Percentiles rank a stretch among this genome's conserved stretches.
These are phyloP conservation scores for Acyrthosiphon pisum DNA, from an alignment of 1,140 invertebrate species.

Conservation along the genomic window DNA sequence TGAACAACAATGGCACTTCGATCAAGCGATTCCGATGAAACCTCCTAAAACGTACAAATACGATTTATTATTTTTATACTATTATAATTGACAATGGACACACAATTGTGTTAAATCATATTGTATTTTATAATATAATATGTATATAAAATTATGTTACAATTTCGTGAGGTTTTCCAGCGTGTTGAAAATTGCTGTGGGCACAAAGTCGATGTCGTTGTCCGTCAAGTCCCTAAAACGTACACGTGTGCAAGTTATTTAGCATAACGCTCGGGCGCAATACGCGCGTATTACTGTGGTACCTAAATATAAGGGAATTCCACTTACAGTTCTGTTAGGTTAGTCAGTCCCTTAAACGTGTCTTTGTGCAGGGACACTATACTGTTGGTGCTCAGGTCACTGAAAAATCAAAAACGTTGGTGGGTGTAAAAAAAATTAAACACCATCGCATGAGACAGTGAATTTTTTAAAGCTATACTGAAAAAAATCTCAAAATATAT, in stretches of 20 bases:
- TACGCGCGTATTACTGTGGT: neutral
- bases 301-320: neutral
- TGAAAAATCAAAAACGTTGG: conserved; percentile 64
- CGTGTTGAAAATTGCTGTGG: conserved; percentile 75
- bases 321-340: conserved; percentile 70
- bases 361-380: conserved; percentile 77
- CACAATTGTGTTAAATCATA: neutral
- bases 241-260: conserved; percentile 17
- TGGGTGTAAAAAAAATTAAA: neutral
- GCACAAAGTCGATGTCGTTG: conserved; percentile 79
- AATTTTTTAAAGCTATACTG: neutral
- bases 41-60: neutral
- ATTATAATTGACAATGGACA: neutral
- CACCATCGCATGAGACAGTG: neutral
- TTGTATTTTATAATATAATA: neutral
- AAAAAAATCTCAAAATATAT: neutral
- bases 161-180: conserved; percentile 75
- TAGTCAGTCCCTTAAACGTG: conserved; percentile 73
- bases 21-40: conserved; percentile 50
- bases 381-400: conserved; percentile 77
- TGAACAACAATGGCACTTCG: conserved; percentile 41
- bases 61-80: neutral
- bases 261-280: neutral
- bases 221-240: conserved; percentile 74
- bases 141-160: conserved; percentile 64